phyloP scores from a whole-genome alignment of 2,888 invertebrate genomes.

The Callyntrura sp. region DNA sequence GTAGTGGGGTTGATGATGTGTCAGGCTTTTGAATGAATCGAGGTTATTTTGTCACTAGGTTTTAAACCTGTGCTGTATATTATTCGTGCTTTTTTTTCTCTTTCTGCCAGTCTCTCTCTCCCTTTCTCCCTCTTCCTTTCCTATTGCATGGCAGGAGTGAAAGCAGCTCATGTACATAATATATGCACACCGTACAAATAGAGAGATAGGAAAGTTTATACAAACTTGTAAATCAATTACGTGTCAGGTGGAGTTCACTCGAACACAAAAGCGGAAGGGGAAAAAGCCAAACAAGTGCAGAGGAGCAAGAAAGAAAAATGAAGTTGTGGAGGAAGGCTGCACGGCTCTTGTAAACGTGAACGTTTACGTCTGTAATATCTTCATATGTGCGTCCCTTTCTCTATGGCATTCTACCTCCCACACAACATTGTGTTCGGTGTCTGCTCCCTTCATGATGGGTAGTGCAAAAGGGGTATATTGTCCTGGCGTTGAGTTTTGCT shows the following conservation, averaged over 20 bases:
- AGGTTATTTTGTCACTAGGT: constrained; percentile 75
- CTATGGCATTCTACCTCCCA: too few species aligned
- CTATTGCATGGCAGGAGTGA: not conserved
- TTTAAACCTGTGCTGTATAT: constrained; percentile 33
- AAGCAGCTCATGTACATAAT: too few species aligned
- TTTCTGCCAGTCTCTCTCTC: not conserved
- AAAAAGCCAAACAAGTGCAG: constrained; percentile 35
- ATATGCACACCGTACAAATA: not conserved
- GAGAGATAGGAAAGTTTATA: constrained; percentile 54
- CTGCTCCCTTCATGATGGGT: too few species aligned
- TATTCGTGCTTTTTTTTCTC: not conserved
- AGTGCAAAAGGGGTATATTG: too few species aligned
- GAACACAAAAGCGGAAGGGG: constrained; percentile 20
- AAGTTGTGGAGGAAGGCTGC: not conserved
- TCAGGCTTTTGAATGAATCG: constrained; percentile 74
- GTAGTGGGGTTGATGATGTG: constrained; percentile 49
- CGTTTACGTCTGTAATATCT: too few species aligned
- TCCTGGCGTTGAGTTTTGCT: too few species aligned
- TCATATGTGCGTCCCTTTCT: too few species aligned
- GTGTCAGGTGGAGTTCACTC: constrained; percentile 67
- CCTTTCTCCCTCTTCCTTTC: not conserved
- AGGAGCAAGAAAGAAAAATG: not conserved
- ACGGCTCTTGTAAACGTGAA: too few species aligned
- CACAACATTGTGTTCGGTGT: too few species aligned
- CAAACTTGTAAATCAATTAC: constrained; percentile 76